phyloP scores from a whole-genome alignment of 2,113 vertebrate genomes.

The Eptesicus fuscus region DNA sequence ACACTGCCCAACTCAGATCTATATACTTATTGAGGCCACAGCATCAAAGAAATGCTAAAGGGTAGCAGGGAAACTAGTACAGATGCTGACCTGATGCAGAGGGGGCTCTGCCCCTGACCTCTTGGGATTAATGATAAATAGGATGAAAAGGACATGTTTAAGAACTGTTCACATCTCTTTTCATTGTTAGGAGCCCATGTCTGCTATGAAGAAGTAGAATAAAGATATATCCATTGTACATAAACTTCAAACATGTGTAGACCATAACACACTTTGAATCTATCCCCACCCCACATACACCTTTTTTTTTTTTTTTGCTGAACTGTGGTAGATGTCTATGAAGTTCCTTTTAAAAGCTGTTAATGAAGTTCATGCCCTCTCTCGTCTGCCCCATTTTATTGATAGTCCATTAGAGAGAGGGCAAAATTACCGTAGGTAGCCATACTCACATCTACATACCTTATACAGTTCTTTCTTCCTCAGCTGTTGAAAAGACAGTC shows the following conservation, averaged over 20 bases:
- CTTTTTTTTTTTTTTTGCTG: neutral
- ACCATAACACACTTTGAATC: neutral
- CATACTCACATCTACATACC: neutral
- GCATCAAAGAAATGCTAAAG: neutral
- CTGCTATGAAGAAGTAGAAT: neutral
- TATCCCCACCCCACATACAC: no score
- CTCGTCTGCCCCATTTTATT: neutral
- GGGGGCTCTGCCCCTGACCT: neutral
- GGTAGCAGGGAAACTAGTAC: neutral
- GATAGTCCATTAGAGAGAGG: neutral
- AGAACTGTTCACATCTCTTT: neutral
- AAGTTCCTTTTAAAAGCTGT: neutral
- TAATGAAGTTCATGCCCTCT: neutral
- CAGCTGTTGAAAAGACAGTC: neutral
- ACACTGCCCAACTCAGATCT: neutral
- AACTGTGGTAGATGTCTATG: neutral
- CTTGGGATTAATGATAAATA: constrained; percentile 32
- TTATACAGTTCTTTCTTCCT: neutral
- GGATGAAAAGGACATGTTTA: neutral
- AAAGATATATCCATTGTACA: neutral
- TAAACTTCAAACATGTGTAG: neutral
- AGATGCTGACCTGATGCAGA: accelerated
- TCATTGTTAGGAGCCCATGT: neutral
- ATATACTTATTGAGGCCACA: constrained; percentile 11
- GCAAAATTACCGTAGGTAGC: neutral